phyloP scores from a whole-genome alignment of 2,797 vertebrate genomes.

The Sardinella longiceps region DNA sequence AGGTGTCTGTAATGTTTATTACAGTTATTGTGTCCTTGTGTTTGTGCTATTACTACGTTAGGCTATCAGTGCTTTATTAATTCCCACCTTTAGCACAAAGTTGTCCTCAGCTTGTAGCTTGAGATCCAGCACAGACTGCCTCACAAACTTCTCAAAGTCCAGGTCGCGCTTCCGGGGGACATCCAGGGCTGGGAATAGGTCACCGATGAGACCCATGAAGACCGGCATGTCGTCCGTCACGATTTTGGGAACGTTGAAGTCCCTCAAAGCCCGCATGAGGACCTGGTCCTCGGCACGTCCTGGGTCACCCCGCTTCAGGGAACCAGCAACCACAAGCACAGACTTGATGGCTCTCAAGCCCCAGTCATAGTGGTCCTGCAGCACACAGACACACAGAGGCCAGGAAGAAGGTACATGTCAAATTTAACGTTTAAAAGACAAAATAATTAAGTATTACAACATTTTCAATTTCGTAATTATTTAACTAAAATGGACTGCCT shows the following conservation, averaged over 20 bases:
- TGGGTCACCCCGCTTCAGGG: constrained; percentile 89
- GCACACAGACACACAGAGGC: neutral
- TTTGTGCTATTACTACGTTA: neutral
- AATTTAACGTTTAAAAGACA: neutral
- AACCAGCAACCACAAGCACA: constrained; percentile 91
- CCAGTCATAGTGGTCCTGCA: constrained; percentile 95
- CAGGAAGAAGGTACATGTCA: neutral
- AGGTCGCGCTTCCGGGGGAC: constrained; percentile 87
- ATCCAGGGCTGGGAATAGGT: constrained; percentile 90
- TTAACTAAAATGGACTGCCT: neutral
- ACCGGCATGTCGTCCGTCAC: constrained; percentile 91
- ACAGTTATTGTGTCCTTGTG: neutral
- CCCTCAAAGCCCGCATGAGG: constrained; percentile 91
- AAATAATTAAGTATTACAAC: neutral
- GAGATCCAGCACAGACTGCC: constrained; percentile 85
- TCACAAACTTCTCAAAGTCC: constrained; percentile 84
- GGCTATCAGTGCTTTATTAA: neutral
- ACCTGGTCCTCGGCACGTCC: constrained; percentile 90
- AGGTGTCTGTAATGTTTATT: neutral
- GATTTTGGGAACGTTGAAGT: constrained; percentile 95
- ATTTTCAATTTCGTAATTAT: neutral
- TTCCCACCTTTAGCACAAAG: constrained; percentile 89
- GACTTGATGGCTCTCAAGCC: constrained; percentile 96
- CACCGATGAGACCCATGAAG: constrained; percentile 91
- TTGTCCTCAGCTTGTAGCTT: constrained; percentile 91